phyloP scores from a whole-genome alignment of 1,140 invertebrate genomes.

The Dreissena polymorpha region DNA sequence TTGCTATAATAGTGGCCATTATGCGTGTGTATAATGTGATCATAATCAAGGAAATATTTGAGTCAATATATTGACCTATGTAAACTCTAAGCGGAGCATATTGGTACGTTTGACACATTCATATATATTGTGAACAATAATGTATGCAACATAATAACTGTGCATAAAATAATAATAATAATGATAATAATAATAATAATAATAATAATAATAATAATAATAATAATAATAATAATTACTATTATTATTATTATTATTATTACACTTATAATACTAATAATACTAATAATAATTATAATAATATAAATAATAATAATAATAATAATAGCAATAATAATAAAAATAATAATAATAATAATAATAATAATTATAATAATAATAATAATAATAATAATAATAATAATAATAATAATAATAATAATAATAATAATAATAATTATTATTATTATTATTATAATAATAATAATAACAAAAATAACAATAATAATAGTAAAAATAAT shows the following conservation, averaged over 20 bases:
- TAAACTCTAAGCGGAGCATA: neutral
- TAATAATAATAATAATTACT: too few species aligned
- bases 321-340: neutral
- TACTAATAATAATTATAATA: neutral
- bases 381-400: neutral
- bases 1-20: too few species aligned
- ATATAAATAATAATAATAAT: neutral
- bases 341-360: neutral
- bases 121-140: neutral
- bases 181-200: too few species aligned
- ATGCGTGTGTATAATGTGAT: neutral
- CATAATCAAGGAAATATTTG: too few species aligned
- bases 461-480: neutral
- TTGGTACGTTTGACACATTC: too few species aligned
- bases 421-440: neutral
- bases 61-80: neutral
- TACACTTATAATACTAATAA: too few species aligned
- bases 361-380: conserved; percentile 1
- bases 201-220: too few species aligned
- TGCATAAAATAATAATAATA: too few species aligned
- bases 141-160: neutral
- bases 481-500: neutral
- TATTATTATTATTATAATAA: neutral
- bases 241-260: too few species aligned
- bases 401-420: neutral